Evolutionary conservation across 2,888 invertebrate species (phyloP), one percentile per base, ranked within the genome.

Genomic region (Alloscopus bannaensis): DNA sequence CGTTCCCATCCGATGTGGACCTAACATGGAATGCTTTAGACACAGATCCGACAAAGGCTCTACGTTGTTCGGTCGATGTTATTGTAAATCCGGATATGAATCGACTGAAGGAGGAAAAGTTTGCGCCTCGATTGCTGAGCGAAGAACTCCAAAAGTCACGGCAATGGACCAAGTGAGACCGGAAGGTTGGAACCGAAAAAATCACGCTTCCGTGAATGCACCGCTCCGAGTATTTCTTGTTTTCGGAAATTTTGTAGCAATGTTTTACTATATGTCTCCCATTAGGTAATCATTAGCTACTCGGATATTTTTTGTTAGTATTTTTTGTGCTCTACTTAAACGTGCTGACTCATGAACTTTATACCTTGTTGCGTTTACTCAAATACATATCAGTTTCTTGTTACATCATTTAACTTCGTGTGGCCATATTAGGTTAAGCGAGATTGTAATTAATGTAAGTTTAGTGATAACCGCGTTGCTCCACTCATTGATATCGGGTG

Each of bases 111-210:
- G 28, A n/a, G 65, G 65, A 3, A 20, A 20, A 6, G 18, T 40
- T 8, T 77, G 69, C 29, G 59, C 28, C 20, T 62, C 68, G 20
- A 47, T 50, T 28, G 62, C 29, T 1, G 77, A 62, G 20, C 36
- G 31, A 2, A 20, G 76, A 13, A 36, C 59, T 1, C 59, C 2
- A 2, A 57, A 68, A 55, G 29, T 62, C 3, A 0, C 47, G n/a
- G 29, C 75, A 16, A 75, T 75, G 75, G 66, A 75, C 50, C 75
- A 66, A 59, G 20, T 59, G 3, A 26, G 50, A 18, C 52, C 31
- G 0, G 65, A 55, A 8, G 68, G 68, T 1, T 68, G 69, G 62
- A 55, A 28, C 4, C 20, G 50, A 13, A 77, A n/a, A n/a, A n/a
- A n/a, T n/a, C n/a, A n/a, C n/a, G n/a, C n/a, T n/a, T n/a, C n/a